Conservation (phyloP, 2,888 invertebrate species). For the Teleogryllus oceanicus region DNA sequence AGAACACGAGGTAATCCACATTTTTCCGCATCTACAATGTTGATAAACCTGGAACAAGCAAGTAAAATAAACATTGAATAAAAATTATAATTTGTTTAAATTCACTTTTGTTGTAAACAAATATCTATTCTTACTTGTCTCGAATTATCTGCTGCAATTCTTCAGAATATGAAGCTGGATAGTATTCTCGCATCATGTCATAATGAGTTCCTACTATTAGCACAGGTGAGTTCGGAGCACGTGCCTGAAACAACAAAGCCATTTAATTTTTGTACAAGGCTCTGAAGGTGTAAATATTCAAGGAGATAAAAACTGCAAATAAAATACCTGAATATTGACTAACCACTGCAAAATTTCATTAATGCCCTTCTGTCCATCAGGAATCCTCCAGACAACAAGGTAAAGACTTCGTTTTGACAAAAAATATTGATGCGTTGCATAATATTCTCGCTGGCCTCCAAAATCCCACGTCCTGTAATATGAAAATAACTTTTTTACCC, state of each 20-base stretch:
- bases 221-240: slow-evolving; percentile 94
- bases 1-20: slow-evolving; percentile 89
- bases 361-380: slow-evolving; percentile 86
- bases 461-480: slow-evolving; percentile 90
- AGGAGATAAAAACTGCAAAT: slow-evolving; percentile 39
- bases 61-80: not conserved
- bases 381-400: slow-evolving; percentile 91
- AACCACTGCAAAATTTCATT: slow-evolving; percentile 92
- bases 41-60: slow-evolving; percentile 63
- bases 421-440: slow-evolving; percentile 98
- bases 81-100: not conserved
- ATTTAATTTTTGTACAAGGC: not conserved
- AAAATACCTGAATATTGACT: slow-evolving; percentile 76
- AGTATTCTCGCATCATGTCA: slow-evolving; percentile 71
- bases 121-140: slow-evolving; percentile 51
- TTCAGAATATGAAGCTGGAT: slow-evolving; percentile 60
- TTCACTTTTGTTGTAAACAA: not conserved
- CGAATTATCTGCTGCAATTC: slow-evolving; percentile 84
- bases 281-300: not conserved
- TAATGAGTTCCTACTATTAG: slow-evolving; percentile 96
- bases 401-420: slow-evolving; percentile 91
- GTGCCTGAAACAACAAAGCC: slow-evolving; percentile 57
- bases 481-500: not conserved
- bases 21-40: slow-evolving; percentile 92
- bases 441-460: slow-evolving; percentile 96